Conservation (phyloP, 2,113 vertebrate genomes). For the Gymnobelideus leadbeateri region DNA sequence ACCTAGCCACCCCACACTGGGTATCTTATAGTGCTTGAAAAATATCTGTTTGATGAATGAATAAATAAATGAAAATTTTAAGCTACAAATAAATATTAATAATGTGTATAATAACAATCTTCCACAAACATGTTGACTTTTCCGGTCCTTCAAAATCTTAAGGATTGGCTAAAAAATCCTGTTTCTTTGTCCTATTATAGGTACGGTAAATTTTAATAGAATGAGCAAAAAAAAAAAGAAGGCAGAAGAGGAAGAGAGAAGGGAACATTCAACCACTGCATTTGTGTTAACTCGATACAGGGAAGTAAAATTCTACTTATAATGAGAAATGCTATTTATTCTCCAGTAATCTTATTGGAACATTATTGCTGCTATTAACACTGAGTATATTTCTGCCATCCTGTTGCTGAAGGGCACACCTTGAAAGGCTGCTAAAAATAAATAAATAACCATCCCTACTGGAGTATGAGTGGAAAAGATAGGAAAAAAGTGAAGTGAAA, state of each 20-base stretch:
- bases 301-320: neutral
- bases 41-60: neutral
- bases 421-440: neutral
- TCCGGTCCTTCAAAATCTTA: neutral
- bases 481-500: neutral
- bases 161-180: too few species aligned
- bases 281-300: neutral
- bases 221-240: neutral
- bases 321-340: slow-evolving; percentile 22
- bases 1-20: too few species aligned
- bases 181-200: neutral
- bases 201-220: neutral
- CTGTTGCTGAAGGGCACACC: neutral
- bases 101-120: neutral
- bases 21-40: too few species aligned
- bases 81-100: neutral
- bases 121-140: neutral
- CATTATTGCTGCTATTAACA: slow-evolving; percentile 17
- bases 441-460: neutral
- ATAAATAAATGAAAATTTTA: neutral
- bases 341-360: neutral
- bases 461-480: neutral
- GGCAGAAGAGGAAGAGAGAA: neutral
- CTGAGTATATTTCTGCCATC: neutral
- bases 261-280: neutral